Evolutionary conservation across 2,888 invertebrate genomes (phyloP).

Genomic region (Drosophila phalerata): DNA sequence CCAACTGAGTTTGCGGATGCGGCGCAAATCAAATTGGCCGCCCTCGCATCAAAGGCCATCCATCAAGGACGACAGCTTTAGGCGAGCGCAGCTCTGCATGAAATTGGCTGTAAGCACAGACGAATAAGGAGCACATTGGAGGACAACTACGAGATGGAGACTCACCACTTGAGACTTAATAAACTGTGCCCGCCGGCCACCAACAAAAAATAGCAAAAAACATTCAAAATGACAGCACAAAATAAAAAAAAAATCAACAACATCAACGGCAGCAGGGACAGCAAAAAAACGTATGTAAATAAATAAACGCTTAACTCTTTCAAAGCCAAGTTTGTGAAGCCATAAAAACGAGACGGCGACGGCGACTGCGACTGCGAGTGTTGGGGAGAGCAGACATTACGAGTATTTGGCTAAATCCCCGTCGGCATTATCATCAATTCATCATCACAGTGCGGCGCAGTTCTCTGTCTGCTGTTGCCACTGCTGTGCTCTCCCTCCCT

Average conservation of each 20-base stretch:
- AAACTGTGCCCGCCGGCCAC: slow-evolving; percentile 63
- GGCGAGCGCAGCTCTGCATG: slow-evolving; percentile 73
- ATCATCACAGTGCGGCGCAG: slow-evolving; percentile 69
- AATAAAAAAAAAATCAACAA: slow-evolving; percentile 21
- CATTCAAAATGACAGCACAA: slow-evolving; percentile 39
- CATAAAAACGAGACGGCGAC: slow-evolving; percentile 25
- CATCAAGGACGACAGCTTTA: slow-evolving; percentile 70
- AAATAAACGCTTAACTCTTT: slow-evolving; percentile 79
- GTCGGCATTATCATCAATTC: slow-evolving; percentile 78
- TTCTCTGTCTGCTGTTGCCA: slow-evolving; percentile 16
- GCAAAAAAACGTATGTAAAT: slow-evolving; percentile 63
- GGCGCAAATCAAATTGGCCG: slow-evolving; percentile 76
- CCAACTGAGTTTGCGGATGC: slow-evolving; percentile 21
- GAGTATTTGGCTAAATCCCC: slow-evolving; percentile 67
- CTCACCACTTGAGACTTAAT: slow-evolving; percentile 77
- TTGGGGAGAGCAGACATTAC: slow-evolving; percentile 33
- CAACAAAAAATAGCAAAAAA: slow-evolving; percentile 2
- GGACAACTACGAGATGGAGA: slow-evolving; percentile 29
- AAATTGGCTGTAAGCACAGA: slow-evolving; percentile 70
- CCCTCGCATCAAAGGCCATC: slow-evolving; percentile 75
- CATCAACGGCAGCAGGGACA: not conserved
- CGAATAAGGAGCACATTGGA: not conserved
- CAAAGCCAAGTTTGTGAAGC: slow-evolving; percentile 62
- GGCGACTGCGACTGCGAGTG: not conserved
- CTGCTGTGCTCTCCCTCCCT: not conserved